Conservation (phyloP, 1,140 invertebrate species). For the Diploscapter pachys region DNA sequence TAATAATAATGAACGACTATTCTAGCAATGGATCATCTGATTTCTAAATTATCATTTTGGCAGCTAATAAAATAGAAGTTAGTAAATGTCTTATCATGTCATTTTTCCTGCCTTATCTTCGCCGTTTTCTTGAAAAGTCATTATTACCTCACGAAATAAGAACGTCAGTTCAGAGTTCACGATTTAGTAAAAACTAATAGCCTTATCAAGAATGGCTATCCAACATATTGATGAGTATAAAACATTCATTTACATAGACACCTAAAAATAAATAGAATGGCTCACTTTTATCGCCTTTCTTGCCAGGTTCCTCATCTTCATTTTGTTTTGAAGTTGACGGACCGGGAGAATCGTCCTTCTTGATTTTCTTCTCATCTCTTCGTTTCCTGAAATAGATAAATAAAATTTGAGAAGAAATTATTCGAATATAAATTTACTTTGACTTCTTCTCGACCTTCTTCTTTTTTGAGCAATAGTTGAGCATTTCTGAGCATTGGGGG, state of each 20-base stretch:
- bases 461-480: conserved; percentile 72
- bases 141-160: no score
- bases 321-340: conserved; percentile 6
- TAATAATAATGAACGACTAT: neutral
- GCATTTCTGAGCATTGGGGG: conserved; percentile 80
- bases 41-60: no score
- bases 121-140: no score
- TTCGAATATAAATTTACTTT: conserved; percentile 66
- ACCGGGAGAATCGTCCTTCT: conserved; percentile 52
- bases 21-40: neutral
- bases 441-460: conserved; percentile 66
- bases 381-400: no score
- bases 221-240: neutral
- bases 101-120: no score
- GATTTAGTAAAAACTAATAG: no score
- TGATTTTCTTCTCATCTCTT: conserved; percentile 31
- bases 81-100: no score
- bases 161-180: no score
- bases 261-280: conserved; percentile 8
- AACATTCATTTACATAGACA: neutral
- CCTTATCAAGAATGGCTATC: no score
- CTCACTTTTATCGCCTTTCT: conserved; percentile 7
- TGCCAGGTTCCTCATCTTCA: conserved; percentile 6
- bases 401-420: no score
- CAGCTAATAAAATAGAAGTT: no score